Evolutionary conservation across 92 coral and sea anemone species (phyloP).

Genomic region (Parazoanthus atlanticus): DNA sequence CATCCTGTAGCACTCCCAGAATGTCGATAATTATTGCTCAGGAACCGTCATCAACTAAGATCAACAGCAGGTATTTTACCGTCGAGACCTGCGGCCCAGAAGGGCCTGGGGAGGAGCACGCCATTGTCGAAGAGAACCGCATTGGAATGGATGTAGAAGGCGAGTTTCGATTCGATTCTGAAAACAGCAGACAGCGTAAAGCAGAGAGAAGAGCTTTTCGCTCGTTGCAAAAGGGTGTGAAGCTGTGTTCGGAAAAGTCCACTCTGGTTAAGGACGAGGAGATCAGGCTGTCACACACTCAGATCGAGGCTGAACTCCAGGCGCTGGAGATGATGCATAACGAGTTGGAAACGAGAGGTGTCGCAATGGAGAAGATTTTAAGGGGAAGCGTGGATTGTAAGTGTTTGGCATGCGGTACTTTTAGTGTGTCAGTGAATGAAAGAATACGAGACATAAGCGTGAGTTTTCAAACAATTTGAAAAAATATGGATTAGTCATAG

Average conservation of each 20-base stretch:
- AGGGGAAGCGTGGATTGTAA: slow-evolving; percentile 78
- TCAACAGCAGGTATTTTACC: slow-evolving; percentile 82
- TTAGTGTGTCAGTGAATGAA: no score
- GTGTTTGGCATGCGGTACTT: slow-evolving; percentile 23
- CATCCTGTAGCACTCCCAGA: slow-evolving; percentile 73
- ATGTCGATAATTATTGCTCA: slow-evolving; percentile 90
- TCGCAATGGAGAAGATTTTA: slow-evolving; percentile 72
- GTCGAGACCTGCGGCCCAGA: slow-evolving; percentile 78
- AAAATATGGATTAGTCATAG: no score
- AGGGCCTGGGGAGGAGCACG: slow-evolving; percentile 48
- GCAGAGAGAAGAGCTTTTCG: slow-evolving; percentile 80
- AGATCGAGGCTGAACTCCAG: slow-evolving; percentile 71
- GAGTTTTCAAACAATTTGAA: no score
- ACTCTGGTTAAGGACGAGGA: slow-evolving; percentile 78
- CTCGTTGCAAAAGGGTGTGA: slow-evolving; percentile 61
- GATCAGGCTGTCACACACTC: slow-evolving; percentile 66
- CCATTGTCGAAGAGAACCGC: slow-evolving; percentile 58
- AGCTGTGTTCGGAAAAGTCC: slow-evolving; percentile 49
- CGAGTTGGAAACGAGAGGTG: slow-evolving; percentile 79
- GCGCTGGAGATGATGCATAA: slow-evolving; percentile 62
- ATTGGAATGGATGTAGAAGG: slow-evolving; percentile 81
- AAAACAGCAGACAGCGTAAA: slow-evolving; percentile 59
- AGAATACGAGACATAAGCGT: no score
- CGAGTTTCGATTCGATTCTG: slow-evolving; percentile 76
- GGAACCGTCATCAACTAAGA: slow-evolving; percentile 81